Evolutionary conservation across 2,797 vertebrate species (phyloP).

Genomic region (Astyanax mexicanus): DNA sequence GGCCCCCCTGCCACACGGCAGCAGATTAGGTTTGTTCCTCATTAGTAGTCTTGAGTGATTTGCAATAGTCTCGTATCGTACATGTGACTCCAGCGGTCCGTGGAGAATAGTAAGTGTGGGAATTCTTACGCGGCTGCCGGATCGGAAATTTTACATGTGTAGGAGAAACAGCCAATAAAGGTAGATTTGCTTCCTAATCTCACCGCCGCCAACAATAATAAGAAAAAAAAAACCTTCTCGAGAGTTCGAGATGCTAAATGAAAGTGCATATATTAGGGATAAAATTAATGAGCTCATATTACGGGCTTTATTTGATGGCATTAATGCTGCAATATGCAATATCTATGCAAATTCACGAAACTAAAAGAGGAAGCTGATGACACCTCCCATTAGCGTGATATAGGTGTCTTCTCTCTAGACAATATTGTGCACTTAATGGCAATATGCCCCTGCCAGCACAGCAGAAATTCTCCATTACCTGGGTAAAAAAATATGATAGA

Average conservation of each 20-base stretch:
- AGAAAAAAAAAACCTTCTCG: constrained; percentile 1
- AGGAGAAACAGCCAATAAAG: constrained; percentile 3
- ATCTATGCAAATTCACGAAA: constrained; percentile 58
- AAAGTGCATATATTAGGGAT: constrained; percentile 44
- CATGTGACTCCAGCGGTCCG: neutral
- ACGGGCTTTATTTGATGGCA: constrained; percentile 35
- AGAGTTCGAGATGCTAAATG: constrained; percentile 4
- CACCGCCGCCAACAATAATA: neutral
- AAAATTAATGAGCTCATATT: constrained; percentile 58
- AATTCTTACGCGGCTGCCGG: neutral
- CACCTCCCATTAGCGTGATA: constrained; percentile 45
- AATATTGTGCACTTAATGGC: constrained; percentile 53
- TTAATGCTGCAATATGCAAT: constrained; percentile 54
- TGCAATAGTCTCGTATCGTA: neutral
- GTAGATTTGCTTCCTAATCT: constrained; percentile 9
- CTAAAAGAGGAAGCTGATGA: constrained; percentile 30
- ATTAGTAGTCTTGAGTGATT: neutral
- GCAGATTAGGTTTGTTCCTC: neutral
- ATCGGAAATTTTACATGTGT: neutral
- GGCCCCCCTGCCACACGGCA: neutral
- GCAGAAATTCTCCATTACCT: constrained; percentile 52
- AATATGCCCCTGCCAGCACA: constrained; percentile 41
- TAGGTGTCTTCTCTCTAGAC: constrained; percentile 51
- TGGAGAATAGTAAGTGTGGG: neutral
- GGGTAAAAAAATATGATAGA: constrained; percentile 53